A percentile compares a stretch with the other conserved stretches of the same genome.
These are phyloP conservation scores for Leucophenga montana DNA, from an alignment of 2,888 invertebrate species.

Conservation along the genomic window DNA sequence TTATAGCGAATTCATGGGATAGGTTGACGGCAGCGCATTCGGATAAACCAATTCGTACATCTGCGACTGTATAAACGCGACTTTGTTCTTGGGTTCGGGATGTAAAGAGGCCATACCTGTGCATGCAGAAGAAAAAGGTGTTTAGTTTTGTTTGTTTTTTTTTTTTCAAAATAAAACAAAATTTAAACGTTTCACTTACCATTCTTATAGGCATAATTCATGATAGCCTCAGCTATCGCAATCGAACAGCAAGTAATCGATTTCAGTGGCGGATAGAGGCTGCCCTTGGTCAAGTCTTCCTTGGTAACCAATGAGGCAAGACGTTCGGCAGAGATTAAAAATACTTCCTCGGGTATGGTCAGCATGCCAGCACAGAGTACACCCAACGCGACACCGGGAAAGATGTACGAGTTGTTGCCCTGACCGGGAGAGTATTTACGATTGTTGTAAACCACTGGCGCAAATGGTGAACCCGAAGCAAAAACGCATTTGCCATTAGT, in stretches of 20 bases:
- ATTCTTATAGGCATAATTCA: slow-evolving; percentile 86
- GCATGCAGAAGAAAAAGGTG: too few relatives aligned
- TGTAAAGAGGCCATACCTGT: slow-evolving; percentile 84
- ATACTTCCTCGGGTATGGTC: slow-evolving; percentile 92
- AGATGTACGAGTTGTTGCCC: slow-evolving; percentile 98
- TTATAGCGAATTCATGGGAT: slow-evolving; percentile 52
- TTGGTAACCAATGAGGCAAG: slow-evolving; percentile 87
- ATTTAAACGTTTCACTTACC: slow-evolving; percentile 73
- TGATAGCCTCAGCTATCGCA: slow-evolving; percentile 86
- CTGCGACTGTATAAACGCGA: slow-evolving; percentile 84
- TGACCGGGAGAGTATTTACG: slow-evolving; percentile 92
- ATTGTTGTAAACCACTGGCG: slow-evolving; percentile 86
- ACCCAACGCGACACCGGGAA: slow-evolving; percentile 96
- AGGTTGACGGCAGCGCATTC: slow-evolving; percentile 79
- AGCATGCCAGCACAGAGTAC: slow-evolving; percentile 90
- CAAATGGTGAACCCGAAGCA: slow-evolving; percentile 97
- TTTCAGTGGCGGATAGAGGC: slow-evolving; percentile 92
- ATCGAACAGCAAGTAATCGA: slow-evolving; percentile 90
- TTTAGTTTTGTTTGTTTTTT: too few relatives aligned
- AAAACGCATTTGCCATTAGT: slow-evolving; percentile 95
- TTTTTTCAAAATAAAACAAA: neutral
- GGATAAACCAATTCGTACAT: slow-evolving; percentile 84
- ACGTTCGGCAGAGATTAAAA: slow-evolving; percentile 91
- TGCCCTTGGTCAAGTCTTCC: slow-evolving; percentile 85
- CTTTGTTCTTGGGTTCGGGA: slow-evolving; percentile 84